Percentiles rank a stretch among this genome's conserved stretches.
Evolutionary conservation across 2,797 vertebrate species (phyloP).

Genomic region (Arremon aurantiirostris): DNA sequence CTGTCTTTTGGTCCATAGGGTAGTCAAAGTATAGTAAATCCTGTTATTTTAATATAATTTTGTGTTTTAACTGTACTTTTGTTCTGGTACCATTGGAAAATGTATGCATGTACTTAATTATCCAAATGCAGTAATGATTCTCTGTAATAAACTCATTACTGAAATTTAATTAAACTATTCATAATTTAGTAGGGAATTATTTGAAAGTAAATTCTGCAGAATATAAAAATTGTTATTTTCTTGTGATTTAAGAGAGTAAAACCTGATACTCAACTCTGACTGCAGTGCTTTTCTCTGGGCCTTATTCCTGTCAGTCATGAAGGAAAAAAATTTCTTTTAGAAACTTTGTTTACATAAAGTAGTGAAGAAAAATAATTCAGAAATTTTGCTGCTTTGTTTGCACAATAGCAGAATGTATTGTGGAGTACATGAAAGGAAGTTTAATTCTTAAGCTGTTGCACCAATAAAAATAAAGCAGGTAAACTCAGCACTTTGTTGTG

Average conservation of each 20-base stretch:
- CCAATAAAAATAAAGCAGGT: not conserved
- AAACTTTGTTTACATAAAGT: not conserved
- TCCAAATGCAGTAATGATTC: not conserved
- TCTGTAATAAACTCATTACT: not conserved
- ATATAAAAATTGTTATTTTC: not conserved
- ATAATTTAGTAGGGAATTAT: not conserved
- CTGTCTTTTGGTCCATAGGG: not conserved
- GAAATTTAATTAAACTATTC: not conserved
- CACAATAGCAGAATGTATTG: not conserved
- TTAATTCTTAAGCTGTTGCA: not conserved
- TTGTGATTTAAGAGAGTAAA: not conserved
- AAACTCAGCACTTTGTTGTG: not conserved
- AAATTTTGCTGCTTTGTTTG: not conserved
- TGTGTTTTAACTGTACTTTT: not conserved
- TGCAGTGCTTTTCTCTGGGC: not conserved
- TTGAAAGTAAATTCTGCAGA: not conserved
- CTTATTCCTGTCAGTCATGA: not conserved
- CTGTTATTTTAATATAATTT: not conserved
- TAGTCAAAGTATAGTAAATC: not conserved
- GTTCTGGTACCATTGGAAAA: not conserved
- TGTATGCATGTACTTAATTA: not conserved
- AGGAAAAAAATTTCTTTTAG: not conserved
- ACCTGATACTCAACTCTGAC: not conserved
- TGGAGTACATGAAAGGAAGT: not conserved
- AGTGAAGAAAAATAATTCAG: not conserved